Base-by-base conservation (phyloP, 1,140 invertebrate species). In the Xylocopa sonorina region DNA sequence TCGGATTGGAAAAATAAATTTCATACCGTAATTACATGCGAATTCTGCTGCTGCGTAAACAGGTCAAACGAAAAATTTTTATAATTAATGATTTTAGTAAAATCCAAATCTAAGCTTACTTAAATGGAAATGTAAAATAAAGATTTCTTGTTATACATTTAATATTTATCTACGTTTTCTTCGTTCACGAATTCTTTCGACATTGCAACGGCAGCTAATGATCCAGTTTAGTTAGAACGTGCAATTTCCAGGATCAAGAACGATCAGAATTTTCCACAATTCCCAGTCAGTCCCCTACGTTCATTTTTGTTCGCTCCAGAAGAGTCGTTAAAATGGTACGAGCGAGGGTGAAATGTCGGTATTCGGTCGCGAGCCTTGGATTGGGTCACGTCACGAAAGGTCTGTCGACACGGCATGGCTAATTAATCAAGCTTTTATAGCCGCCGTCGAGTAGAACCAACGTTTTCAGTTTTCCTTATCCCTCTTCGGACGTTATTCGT, bases 361-460 rank as follows among this genome's bases (percentile, higher is more conserved):
- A 48, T 73, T 78, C 68, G 53, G 60, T 80, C 60, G 72, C 63
- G 64, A 77, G 64, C 43, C 1, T 64, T 71, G 60, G 73, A 53
- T 68, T 55, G 53, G 38, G 53, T 77, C 72, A 64, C 63, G 73
- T 86, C 77, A 83, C 77, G 85, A 75, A 86, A 86, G 81, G 77
- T 79, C 58, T 78, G 57, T 57, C 79, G 63, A 58, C 84, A 84
- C 71, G 57, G 51, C 78, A 81, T 79, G 53, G 77, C 78, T 88
- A 87, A 87, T 87, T 88, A 88, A 88, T 88, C 84, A 88, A 86
- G 81, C 84, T 86, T 87, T 84, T 86, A 86, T 84, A 76, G 76
- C 58, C 69, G 68, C 66, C 68, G 68, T 78, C 32, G 68, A 63
- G 53, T 76, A 75, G 46, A 71, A 29, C 46, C 72, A n/a, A 43